These are phyloP conservation scores for Clivina fossor DNA, from an alignment of 2,888 invertebrate genomes.

Conservation along the genomic window DNA sequence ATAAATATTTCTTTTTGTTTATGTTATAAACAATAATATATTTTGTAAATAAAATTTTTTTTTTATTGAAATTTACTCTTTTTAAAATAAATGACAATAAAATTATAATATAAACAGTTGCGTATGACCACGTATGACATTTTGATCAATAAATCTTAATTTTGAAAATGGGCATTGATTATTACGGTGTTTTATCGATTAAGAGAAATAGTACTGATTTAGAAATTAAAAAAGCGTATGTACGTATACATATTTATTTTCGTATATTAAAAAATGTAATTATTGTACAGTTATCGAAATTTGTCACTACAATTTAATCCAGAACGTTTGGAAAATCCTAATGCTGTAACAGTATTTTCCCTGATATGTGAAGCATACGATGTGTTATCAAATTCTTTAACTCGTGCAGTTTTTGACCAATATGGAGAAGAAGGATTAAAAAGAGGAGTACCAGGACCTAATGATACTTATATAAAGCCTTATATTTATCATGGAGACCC, in stretches of 20 bases:
- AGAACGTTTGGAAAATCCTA: constrained; percentile 61
- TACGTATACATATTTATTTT: constrained; percentile 22
- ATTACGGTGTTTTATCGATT: constrained; percentile 74
- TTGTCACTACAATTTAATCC: constrained; percentile 57
- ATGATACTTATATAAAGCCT: constrained; percentile 66
- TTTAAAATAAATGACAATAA: background rate
- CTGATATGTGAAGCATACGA: constrained; percentile 79
- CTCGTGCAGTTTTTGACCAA: constrained; percentile 80
- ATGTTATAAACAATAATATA: too few relatives aligned
- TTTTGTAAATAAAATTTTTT: too few relatives aligned
- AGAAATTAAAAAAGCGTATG: constrained; percentile 73
- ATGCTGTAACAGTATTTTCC: constrained; percentile 60
- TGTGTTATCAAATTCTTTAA: constrained; percentile 67
- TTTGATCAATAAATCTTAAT: constrained; percentile 2
- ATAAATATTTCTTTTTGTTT: too few relatives aligned
- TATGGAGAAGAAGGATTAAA: constrained; percentile 88
- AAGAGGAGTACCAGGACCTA: constrained; percentile 71
- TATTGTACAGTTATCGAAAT: constrained; percentile 52
- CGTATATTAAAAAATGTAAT: background rate
- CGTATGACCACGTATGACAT: background rate
- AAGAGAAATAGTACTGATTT: constrained; percentile 64
- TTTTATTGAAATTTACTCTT: too few relatives aligned
- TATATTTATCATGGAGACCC: constrained; percentile 83
- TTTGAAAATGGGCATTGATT: constrained; percentile 69
- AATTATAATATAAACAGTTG: background rate